Percentiles rank a stretch among this genome's conserved stretches.
Conservation (phyloP, 2,888 invertebrate species). For the Microchrysa polita region DNA sequence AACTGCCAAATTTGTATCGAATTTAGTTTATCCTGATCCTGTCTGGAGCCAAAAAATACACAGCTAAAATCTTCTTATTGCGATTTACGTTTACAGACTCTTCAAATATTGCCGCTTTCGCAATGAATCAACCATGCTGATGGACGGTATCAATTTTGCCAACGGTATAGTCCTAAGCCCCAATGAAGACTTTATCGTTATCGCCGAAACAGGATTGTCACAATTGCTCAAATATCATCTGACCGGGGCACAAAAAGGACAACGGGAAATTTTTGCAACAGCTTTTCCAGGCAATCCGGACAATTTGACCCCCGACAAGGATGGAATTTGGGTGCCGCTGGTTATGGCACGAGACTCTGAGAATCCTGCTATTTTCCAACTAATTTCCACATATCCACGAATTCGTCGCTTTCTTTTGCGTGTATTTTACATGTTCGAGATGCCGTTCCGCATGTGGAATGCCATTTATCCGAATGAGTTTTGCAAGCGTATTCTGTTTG, state of each 20-base stretch:
- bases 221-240: slow-evolving; percentile 82
- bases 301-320: slow-evolving; percentile 69
- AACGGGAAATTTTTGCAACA: slow-evolving; percentile 80
- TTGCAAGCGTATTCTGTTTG: slow-evolving; percentile 70
- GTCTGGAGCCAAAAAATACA: neutral
- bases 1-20: no score
- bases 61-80: neutral
- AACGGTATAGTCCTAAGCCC: slow-evolving; percentile 88
- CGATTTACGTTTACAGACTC: slow-evolving; percentile 68
- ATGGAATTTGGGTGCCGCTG: slow-evolving; percentile 74
- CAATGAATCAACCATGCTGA: slow-evolving; percentile 78
- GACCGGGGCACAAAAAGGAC: slow-evolving; percentile 83
- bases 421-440: slow-evolving; percentile 69
- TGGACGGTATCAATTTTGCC: slow-evolving; percentile 82
- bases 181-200: slow-evolving; percentile 82
- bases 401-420: slow-evolving; percentile 75
- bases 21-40: no score
- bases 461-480: slow-evolving; percentile 73
- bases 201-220: slow-evolving; percentile 75
- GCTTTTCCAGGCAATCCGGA: slow-evolving; percentile 74
- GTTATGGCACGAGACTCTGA: slow-evolving; percentile 68
- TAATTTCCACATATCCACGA: slow-evolving; percentile 71
- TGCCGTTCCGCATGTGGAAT: slow-evolving; percentile 72
- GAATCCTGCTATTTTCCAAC: slow-evolving; percentile 68
- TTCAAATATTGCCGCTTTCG: slow-evolving; percentile 82